phyloP scores from a whole-genome alignment of 2,113 vertebrate species.

The Cyprinodon variegatus region DNA sequence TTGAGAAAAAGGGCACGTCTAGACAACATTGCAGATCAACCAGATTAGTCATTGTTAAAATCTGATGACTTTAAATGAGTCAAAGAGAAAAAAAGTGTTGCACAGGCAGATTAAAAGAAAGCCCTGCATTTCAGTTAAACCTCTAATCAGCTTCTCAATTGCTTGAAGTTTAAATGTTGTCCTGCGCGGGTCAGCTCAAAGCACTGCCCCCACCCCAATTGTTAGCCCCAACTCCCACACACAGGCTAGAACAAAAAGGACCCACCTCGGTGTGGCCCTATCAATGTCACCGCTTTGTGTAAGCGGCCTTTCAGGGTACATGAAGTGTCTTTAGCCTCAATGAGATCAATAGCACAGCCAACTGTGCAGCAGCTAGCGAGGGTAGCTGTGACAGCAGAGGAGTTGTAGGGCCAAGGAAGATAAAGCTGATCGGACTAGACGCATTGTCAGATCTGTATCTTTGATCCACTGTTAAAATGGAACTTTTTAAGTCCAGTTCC shows the following conservation, averaged over 20 bases:
- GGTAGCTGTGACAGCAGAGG: constrained; percentile 30
- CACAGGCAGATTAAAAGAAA: constrained; percentile 33
- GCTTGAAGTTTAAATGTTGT: constrained; percentile 58
- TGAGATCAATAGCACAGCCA: constrained; percentile 76
- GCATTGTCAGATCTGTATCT: constrained; percentile 69
- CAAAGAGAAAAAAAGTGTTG: constrained; percentile 40
- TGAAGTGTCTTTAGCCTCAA: constrained; percentile 79
- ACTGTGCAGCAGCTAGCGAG: constrained; percentile 64
- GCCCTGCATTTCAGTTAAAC: constrained; percentile 60
- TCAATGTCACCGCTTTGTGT: constrained; percentile 81
- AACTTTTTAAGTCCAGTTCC: constrained; percentile 25
- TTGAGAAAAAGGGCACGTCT: constrained; percentile 30
- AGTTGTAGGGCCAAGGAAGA: constrained; percentile 46
- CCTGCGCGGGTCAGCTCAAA: constrained; percentile 64
- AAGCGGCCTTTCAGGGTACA: constrained; percentile 78
- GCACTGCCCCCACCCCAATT: constrained; percentile 66
- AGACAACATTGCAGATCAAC: constrained; percentile 48
- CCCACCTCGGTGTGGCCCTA: constrained; percentile 77
- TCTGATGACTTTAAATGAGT: constrained; percentile 57
- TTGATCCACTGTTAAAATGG: constrained; percentile 54
- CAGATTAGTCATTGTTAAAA: constrained; percentile 50
- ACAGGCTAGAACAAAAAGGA: constrained; percentile 77
- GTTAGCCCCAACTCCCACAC: constrained; percentile 69
- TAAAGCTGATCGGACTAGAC: constrained; percentile 62
- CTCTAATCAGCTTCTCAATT: constrained; percentile 47